Evolutionary conservation across 2,113 vertebrate species (phyloP), one percentile per base, ranked within the genome.

Genomic region (Menidia beryllina): DNA sequence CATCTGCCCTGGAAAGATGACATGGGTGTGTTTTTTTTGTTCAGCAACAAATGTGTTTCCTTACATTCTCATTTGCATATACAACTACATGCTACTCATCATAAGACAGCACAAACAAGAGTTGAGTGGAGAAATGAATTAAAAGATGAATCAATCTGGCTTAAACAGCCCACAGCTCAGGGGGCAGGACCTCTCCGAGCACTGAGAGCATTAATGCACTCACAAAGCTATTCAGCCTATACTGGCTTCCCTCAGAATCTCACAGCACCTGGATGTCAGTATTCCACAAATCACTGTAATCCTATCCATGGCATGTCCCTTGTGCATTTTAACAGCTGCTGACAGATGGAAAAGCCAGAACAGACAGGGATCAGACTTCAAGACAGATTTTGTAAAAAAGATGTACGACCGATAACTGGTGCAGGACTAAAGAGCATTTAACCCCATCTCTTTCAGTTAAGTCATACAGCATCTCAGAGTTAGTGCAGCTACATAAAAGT

Each of bases 131-230:
- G 68, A 61, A 80, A 77, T 77, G 26, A 71, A 71, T 77, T 68
- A 50, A 73, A 64, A 58, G 69, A 81, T 74, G 41, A 81, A 81
- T 85, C 73, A 81, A 73, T 79, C 76, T 69, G 75, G 77, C 72
- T 71, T 69, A 75, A 70, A 77, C n/a, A 70, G 64, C 36, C 48
- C 14, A 23, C 4, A 2, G 24, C 71, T 57, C 70, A 39, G 39
- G 82, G 54, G 80, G 79, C 52, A 30, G 39, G 55, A 72, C 5
- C 63, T 71, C 53, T 69, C 61, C 75, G 60, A 72, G 76, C 61
- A 72, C 65, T 58, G 58, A 52, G 69, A 39, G 51, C 34, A 57
- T 55, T 26, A 61, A 76, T 63, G 59, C 61, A 76, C 51, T 77
- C 69, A 68, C 24, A 47, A 43, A 57, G 59, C 49, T 47, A 53